Conservation (phyloP, 2,113 vertebrate genomes). For the Sminthopsis crassicaudata region DNA sequence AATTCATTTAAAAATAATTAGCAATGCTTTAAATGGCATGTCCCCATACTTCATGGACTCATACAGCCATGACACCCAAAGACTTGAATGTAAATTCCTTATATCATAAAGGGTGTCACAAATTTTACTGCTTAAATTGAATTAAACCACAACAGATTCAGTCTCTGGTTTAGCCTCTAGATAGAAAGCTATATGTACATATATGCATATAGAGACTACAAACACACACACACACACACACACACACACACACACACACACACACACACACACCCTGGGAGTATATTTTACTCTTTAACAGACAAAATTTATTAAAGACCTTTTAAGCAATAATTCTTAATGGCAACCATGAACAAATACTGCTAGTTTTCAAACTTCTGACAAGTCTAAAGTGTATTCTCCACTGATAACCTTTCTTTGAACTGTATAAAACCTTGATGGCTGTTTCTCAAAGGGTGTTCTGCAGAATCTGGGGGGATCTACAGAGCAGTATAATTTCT, state of each 20-base stretch:
- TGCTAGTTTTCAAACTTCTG: not conserved
- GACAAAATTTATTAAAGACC: constrained; percentile 12
- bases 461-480: not conserved
- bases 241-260: too few species aligned
- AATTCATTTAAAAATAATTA: constrained; percentile 74
- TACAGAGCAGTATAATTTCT: not conserved
- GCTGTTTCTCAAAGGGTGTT: not conserved
- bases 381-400: not conserved
- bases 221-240: not conserved
- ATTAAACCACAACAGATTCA: constrained; percentile 56
- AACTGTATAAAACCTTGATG: not conserved
- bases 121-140: constrained; percentile 55
- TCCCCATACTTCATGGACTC: constrained; percentile 47
- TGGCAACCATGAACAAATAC: not conserved
- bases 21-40: constrained; percentile 65
- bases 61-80: constrained; percentile 60
- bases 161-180: constrained; percentile 22
- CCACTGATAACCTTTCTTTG: not conserved
- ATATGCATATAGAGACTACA: not conserved
- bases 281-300: constrained; percentile 20
- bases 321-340: not conserved
- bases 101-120: constrained; percentile 57
- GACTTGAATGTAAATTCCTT: constrained; percentile 67
- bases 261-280: not conserved
- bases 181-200: constrained; percentile 1